A percentile compares a stretch with the other conserved stretches of the same genome.
Conservation (phyloP, 2,888 invertebrate genomes). For the Fragum sueziense region DNA sequence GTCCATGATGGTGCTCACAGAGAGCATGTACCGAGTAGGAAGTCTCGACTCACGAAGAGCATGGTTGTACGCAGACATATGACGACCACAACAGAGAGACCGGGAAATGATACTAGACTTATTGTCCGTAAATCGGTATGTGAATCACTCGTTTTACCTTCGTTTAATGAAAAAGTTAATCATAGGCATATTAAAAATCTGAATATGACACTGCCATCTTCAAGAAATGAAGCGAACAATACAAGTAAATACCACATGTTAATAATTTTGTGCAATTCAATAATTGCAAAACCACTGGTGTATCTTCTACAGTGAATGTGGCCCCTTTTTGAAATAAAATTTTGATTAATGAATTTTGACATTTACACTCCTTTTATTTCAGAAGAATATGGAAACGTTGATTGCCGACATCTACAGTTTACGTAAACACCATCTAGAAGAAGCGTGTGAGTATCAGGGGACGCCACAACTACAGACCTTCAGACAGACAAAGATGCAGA, state of each 20-base stretch:
- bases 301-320: no score
- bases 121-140: neutral
- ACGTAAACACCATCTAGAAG: neutral
- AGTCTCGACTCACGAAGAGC: conserved; percentile 6
- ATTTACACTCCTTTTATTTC: neutral
- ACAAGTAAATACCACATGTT: no score
- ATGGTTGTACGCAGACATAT: neutral
- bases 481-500: conserved; percentile 18
- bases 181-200: no score
- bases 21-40: neutral
- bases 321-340: no score
- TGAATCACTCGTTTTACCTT: no score
- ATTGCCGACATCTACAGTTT: neutral
- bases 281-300: no score
- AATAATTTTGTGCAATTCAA: no score
- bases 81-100: conserved; percentile 7
- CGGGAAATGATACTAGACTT: neutral
- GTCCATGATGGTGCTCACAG: no score
- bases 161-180: no score
- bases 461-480: conserved; percentile 23
- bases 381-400: neutral
- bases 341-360: no score
- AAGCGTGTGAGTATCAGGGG: neutral
- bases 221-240: no score
- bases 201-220: no score